A percentile compares a stretch with the other conserved stretches of the same genome.
Evolutionary conservation across 92 coral and sea anemone species (phyloP).

Genomic region (Paramuricea clavata): DNA sequence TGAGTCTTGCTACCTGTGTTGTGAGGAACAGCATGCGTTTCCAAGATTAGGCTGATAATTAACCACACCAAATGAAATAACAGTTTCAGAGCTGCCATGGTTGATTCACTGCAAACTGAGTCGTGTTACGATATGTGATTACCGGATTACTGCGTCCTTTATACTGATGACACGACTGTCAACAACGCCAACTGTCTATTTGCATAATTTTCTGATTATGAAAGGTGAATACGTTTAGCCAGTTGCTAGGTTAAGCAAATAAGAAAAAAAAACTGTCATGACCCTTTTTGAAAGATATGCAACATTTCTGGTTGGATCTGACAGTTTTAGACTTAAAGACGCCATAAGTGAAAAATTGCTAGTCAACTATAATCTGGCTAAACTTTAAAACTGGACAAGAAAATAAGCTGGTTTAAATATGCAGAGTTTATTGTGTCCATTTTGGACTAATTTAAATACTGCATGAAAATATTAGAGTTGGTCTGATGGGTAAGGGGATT

Average conservation of each 20-base stretch:
- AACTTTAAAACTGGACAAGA: neutral
- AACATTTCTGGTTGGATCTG: neutral
- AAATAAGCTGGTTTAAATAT: neutral
- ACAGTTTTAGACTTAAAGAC: neutral
- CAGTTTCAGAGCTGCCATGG: neutral
- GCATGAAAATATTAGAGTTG: neutral
- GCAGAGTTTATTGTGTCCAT: neutral
- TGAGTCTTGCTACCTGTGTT: neutral
- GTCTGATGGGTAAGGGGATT: neutral
- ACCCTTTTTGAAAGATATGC: neutral
- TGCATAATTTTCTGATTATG: slow-evolving; percentile 51
- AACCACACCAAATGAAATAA: neutral
- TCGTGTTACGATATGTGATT: neutral
- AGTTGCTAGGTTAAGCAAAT: slow-evolving; percentile 32
- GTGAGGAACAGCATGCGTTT: neutral
- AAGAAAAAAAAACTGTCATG: neutral
- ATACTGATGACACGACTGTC: slow-evolving; percentile 40
- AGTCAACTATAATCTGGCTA: neutral
- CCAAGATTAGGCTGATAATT: neutral
- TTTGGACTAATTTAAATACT: neutral
- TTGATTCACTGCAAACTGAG: neutral
- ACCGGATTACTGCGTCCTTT: slow-evolving; percentile 12
- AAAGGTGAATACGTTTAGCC: slow-evolving; percentile 10
- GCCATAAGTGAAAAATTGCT: neutral
- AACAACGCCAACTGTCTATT: slow-evolving; percentile 30